Evolutionary conservation across 2,888 invertebrate genomes (phyloP).

Genomic region (Phaedon cochleariae): DNA sequence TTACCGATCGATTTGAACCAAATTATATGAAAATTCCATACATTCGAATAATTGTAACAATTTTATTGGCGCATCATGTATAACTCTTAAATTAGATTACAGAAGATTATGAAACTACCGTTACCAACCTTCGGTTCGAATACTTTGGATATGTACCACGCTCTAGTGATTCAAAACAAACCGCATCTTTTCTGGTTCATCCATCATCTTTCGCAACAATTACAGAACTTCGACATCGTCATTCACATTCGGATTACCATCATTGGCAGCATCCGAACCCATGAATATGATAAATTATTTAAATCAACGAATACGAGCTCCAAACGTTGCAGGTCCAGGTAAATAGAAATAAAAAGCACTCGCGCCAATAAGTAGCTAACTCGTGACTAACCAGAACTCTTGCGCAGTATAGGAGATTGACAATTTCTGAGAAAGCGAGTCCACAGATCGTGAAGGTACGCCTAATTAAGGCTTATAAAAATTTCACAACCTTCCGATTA

Average conservation of each 20-base stretch:
- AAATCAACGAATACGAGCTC: not conserved
- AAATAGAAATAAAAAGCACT: conserved; percentile 11
- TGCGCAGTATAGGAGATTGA: conserved; percentile 18
- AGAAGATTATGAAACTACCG: not conserved
- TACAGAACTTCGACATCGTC: not conserved
- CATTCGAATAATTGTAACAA: too few species aligned
- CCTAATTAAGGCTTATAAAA: conserved; percentile 15
- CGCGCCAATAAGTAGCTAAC: conserved; percentile 14
- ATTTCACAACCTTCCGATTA: conserved; percentile 9
- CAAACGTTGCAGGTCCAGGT: not conserved
- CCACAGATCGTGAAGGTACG: conserved; percentile 16
- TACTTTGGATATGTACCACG: not conserved
- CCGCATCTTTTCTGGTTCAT: not conserved
- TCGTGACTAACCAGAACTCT: conserved; percentile 5
- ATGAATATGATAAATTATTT: conserved; percentile 8
- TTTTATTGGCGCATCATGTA: too few species aligned
- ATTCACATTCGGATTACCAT: not conserved
- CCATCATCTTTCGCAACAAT: not conserved
- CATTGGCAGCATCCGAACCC: not conserved
- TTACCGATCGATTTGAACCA: too few species aligned
- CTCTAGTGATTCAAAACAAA: not conserved
- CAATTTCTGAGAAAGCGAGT: conserved; percentile 13
- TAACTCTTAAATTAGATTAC: not conserved
- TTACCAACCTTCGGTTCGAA: not conserved
- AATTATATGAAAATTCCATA: too few species aligned